Evolutionary conservation across 2,113 vertebrate species (phyloP), one percentile per base, ranked within the genome.

Genomic region (Choloepus hoffmanni): DNA sequence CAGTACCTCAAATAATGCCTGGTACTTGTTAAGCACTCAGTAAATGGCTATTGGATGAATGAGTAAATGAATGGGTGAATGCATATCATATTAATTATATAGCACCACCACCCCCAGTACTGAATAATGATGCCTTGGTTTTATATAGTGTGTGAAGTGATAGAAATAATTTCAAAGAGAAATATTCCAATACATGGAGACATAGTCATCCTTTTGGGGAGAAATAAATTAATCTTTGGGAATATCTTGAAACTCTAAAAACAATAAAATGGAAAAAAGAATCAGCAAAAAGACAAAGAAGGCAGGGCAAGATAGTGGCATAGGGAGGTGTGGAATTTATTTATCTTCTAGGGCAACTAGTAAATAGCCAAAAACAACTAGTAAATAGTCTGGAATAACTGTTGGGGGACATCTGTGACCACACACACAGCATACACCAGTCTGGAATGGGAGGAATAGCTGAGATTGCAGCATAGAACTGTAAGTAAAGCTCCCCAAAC

Each of bases 21-120:
- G 74, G 78, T 28, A 73, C 30, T 90, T 55, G 16, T 30, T 78
- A 74, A 88, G 36, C 70, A 67, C 16, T 78, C 9, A 55, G 16
- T 76, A 89, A 74, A 58, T 15, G 13, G 8, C 53, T 89, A 89
- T 33, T 95, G 84, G 15, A 86, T 89, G 91, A 93, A 82, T 72
- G 21, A 93, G 23, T 40, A 94, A 77, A 40, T 74, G 55, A 48
- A 60, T n/a, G 7, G 55, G 68, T 82, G 30, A 67, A 40, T 73
- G 4, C 14, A 19, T 93, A 68, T 67, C 48, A 65, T 23, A 36
- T 11, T 84, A 48, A n/a, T 45, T 36, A 83, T 92, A 16, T 62
- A 82, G 50, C 3, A 76, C 26, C 73, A 3, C 60, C 9, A n/a
- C 16, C 19, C 21, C 63, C 14, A 30, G 14, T 86, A 50, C n/a